phyloP scores from a whole-genome alignment of 2,888 invertebrate genomes.

The Branchellion lobata region DNA sequence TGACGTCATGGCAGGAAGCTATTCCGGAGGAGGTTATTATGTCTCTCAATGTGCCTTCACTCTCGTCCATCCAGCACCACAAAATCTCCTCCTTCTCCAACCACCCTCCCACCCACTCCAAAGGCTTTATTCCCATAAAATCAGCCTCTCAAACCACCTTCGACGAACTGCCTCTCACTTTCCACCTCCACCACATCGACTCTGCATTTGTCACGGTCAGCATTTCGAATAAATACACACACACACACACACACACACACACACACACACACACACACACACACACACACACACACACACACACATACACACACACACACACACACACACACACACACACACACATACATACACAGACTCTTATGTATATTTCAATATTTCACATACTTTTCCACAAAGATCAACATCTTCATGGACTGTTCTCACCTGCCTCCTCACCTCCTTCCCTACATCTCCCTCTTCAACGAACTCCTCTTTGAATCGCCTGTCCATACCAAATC shows the following conservation, averaged over 20 bases:
- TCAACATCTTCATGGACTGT: slow-evolving; percentile 64
- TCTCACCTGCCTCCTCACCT: slow-evolving; percentile 66
- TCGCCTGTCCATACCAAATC: slow-evolving; percentile 68
- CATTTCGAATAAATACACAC: no score
- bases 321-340: no score
- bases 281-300: no score
- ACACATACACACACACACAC: not conserved
- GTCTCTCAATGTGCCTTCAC: not conserved
- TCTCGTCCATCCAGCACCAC: slow-evolving; percentile 71
- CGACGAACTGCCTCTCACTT: slow-evolving; percentile 65
- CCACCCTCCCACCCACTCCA: slow-evolving; percentile 48
- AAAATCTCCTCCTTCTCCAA: slow-evolving; percentile 56
- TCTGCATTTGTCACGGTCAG: slow-evolving; percentile 79
- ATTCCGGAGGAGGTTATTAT: slow-evolving; percentile 17
- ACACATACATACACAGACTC: no score
- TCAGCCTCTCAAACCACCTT: slow-evolving; percentile 47
- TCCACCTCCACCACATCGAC: slow-evolving; percentile 77
- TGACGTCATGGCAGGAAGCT: slow-evolving; percentile 11
- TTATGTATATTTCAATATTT: no score
- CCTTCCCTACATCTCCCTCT: slow-evolving; percentile 74
- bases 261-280: no score
- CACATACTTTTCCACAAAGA: slow-evolving; percentile 67
- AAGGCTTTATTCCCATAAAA: not conserved
- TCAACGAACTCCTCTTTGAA: slow-evolving; percentile 75
- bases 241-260: no score